Evolutionary conservation across 2,888 invertebrate species (phyloP), one percentile per base, ranked within the genome.

Genomic region (Caenorhabditis sinica): DNA sequence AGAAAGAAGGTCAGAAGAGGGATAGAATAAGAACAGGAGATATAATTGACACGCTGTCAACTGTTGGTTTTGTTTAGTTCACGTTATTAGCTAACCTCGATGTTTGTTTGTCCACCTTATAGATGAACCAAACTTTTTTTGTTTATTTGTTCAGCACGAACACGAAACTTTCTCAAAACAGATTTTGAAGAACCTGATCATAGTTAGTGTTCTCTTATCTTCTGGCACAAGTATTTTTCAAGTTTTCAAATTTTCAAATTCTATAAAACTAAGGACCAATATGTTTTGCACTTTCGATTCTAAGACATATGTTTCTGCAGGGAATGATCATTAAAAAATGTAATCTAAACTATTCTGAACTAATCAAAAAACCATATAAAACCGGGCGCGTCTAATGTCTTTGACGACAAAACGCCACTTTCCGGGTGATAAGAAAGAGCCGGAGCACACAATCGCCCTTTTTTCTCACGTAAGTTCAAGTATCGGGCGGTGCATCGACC

Each of bases 401-500:
- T 53, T 63, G 68, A 77, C 51, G 77, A 51, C 53, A 63, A 69
- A 68, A 68, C 61, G 43, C 25, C 71, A 63, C 25, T 69, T 65
- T 60, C 28, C 58, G 28, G 30, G 6, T 56, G 79, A 79, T 79
- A 79, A 79, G 77, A 68, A 53, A 36, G 8, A 60, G 45, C 23
- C 40, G 68, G 69, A 69, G 71, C 56, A 36, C 69, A 56, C 36
- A 8, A 15, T 79, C 63, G 63, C 71, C 61, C 61, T 79, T 69
- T 56, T 53, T 79, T 68, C 77, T 71, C 77, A 77, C 76, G 69
- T 77, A 77, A 69, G 76, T 77, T 53, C 63, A 79, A 79, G 63
- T 71, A 79, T 69, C 61, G 56, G 58, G 69, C 77, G 77, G 77
- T 79, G 71, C 77, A 61, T 13, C 45, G 45, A 79, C 77, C 77